Base-by-base conservation (phyloP, 2,113 vertebrate genomes). In the Galeopterus variegatus region DNA sequence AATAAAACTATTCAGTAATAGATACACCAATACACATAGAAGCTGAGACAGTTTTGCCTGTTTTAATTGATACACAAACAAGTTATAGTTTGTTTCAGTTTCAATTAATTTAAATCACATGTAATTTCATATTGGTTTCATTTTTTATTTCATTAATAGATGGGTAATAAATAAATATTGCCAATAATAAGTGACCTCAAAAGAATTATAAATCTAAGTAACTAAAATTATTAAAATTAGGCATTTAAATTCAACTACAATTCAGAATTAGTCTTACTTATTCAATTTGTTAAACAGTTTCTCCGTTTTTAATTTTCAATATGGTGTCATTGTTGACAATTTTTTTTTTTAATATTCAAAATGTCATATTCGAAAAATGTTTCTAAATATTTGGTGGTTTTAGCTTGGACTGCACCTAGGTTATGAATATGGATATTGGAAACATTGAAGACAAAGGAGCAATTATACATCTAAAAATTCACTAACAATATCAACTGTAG, bases 181-280 rank as follows among this genome's bases (percentile, higher is more conserved):
- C 24, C 36, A 81, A 33, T 65, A 86, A 48, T 24, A 81, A 56
- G 33, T 67, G 73, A 73, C 24, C 12, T 77, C 36, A 79, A 54
- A 4, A 21, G 26, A 87, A 24, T 19, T 87, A 13, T 45, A 58
- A 56, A 88, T 91, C 33, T 70, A 81, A 76, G 21, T 67, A 95
- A 86, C 52, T 86, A 88, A 90, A 73, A 90, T 60, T 72, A 54
- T 33, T 77, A 33, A 64, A 88, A 80, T 69, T 60, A 69, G 11
- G 7, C 52, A 89, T 84, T 77, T 89, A 96, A 69, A 89, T 67
- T 52, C 33, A 80, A 73, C 28, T 81, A 26, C 58, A 11, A 85
- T 56, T 80, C 17, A 85, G 60, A 82, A 41, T 76, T 60, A 92
- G 8, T 65, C 41, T 72, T 11, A 83, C 6, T 33, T 87, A 58